Evolutionary conservation across 2,797 vertebrate species (phyloP), one percentile per base, ranked within the genome.

Genomic region (Leptoclinus maculatus): DNA sequence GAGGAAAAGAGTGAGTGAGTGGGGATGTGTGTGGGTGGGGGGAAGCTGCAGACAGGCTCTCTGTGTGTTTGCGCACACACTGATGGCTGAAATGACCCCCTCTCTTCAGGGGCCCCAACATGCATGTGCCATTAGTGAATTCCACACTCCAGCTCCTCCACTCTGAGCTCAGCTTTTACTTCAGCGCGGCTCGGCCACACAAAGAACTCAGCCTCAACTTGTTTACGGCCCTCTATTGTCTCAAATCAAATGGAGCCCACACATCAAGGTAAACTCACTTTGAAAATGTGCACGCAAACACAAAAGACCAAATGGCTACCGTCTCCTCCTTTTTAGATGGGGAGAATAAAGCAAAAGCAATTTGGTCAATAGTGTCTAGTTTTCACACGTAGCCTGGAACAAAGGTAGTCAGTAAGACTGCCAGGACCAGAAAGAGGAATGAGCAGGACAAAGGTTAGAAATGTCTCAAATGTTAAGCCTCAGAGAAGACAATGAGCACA

Each of bases 91-190:
- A 93, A 91, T 93, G 92, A 92, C 88, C 89, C 91, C 92, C 82
- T 91, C 89, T 89, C 83, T 87, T 93, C 89, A 89, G 91, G 92
- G 93, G 94, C 93, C 93, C 93, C 94, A 81, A 93, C 90, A 93
- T 94, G 92, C 92, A 93, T 94, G 92, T 93, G 93, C 92, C 94
- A 95, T 95, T 94, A 95, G 94, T 92, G 87, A 95, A 95, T 95
- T 95, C 94, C 95, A 94, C 88, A 93, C 92, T 92, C 90, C 90
- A 80, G 89, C 93, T 93, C 93, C 91, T 94, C 92, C 84, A 89
- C 90, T 92, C 88, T 74, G 85, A 88, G 92, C 88, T 91, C 88
- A 77, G 87, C 90, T 90, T 93, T 93, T 93, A 89, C 90, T 89
- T 90, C 87, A 57, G 86, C 60, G 49, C 57, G 16, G 80, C 85